Evolutionary conservation across 2,113 vertebrate genomes (phyloP).

Genomic region (Myotis brandtii): DNA sequence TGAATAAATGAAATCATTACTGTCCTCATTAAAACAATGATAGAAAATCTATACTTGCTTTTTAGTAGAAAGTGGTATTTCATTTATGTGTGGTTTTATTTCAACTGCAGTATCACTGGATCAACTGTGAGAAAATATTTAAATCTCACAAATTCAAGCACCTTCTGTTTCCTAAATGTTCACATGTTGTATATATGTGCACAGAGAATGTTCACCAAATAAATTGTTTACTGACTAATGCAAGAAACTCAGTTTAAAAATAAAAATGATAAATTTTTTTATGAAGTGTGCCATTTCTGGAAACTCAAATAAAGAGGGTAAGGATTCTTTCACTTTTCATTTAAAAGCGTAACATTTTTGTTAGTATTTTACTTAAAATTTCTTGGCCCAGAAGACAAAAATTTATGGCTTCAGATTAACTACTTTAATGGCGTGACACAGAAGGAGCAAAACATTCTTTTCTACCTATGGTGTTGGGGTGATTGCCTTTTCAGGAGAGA

Average conservation of each 20-base stretch:
- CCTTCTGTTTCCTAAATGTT: slow-evolving; percentile 78
- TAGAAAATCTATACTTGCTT: slow-evolving; percentile 60
- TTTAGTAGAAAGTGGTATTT: slow-evolving; percentile 63
- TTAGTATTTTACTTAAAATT: slow-evolving; percentile 69
- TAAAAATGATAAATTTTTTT: slow-evolving; percentile 53
- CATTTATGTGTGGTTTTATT: slow-evolving; percentile 75
- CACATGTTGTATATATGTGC: slow-evolving; percentile 61
- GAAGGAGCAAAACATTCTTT: slow-evolving; percentile 14
- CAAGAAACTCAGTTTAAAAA: slow-evolving; percentile 73
- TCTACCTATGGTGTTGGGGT: neutral
- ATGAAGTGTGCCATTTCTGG: slow-evolving; percentile 6
- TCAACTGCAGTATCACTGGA: slow-evolving; percentile 69
- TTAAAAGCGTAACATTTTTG: slow-evolving; percentile 56
- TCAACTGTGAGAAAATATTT: slow-evolving; percentile 81
- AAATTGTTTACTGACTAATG: slow-evolving; percentile 76
- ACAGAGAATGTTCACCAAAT: slow-evolving; percentile 73
- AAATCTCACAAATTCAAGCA: slow-evolving; percentile 78
- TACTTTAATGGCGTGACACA: neutral
- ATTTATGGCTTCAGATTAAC: slow-evolving; percentile 52
- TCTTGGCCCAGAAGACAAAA: slow-evolving; percentile 52
- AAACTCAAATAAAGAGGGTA: slow-evolving; percentile 61
- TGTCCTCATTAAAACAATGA: slow-evolving; percentile 65
- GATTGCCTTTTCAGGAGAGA: slow-evolving; percentile 37
- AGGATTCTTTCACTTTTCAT: slow-evolving; percentile 66
- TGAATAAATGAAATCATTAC: neutral